These are phyloP conservation scores for Noctua fimbriata DNA, from an alignment of 2,888 invertebrate species.

Conservation along the genomic window DNA sequence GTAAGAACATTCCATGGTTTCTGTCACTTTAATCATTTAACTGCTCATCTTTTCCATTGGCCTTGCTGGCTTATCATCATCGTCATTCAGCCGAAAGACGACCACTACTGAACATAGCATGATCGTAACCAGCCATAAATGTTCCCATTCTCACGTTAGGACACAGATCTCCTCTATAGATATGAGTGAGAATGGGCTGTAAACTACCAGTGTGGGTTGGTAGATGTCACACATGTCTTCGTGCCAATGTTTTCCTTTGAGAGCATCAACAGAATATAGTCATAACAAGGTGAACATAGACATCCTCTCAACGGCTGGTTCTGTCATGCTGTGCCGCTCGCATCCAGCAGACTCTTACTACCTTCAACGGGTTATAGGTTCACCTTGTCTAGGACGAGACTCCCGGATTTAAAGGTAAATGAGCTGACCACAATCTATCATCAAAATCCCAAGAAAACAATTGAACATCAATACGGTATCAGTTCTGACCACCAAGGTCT, in stretches of 20 bases:
- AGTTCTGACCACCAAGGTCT: constrained; percentile 65
- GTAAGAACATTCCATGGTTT: constrained; percentile 24
- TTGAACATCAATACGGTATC: constrained; percentile 40
- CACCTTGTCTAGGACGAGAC: not conserved
- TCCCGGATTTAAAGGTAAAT: not conserved
- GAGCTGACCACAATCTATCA: not conserved
- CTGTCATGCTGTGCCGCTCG: not conserved
- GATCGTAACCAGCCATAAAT: not conserved
- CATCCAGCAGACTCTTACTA: no score
- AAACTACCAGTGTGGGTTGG: not conserved
- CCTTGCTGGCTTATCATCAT: not conserved
- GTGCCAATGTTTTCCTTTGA: not conserved
- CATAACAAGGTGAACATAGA: not conserved
- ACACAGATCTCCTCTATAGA: no score
- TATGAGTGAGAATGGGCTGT: not conserved
- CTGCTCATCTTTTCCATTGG: not conserved
- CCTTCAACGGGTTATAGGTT: no score
- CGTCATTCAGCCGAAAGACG: not conserved
- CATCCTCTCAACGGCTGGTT: no score
- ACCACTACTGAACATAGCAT: not conserved
- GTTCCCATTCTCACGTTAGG: not conserved
- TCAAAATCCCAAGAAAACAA: constrained; percentile 16
- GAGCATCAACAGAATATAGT: not conserved
- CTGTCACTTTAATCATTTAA: not conserved
- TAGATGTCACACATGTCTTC: not conserved